These are phyloP conservation scores for Pyralis farinalis DNA, from an alignment of 2,888 invertebrate genomes.

Conservation along the genomic window DNA sequence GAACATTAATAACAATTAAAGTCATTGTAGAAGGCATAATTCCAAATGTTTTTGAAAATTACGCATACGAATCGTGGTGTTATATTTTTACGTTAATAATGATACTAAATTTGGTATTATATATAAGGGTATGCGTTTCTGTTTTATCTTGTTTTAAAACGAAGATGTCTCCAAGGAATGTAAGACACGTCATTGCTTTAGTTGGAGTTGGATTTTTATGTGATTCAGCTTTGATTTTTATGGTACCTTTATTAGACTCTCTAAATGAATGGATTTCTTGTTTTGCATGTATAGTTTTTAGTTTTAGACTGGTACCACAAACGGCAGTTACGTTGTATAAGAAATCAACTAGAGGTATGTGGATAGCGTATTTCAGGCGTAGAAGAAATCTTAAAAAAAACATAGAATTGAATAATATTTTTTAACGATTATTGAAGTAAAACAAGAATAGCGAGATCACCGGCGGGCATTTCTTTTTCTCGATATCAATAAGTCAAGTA, in stretches of 20 bases:
- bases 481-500: too few species aligned
- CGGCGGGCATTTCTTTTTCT: too few species aligned
- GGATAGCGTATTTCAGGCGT: background rate
- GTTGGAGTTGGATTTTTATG: conserved; percentile 19
- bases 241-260: background rate
- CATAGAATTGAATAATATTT: too few species aligned
- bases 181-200: conserved; percentile 13
- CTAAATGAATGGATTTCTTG: background rate
- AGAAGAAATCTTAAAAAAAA: background rate
- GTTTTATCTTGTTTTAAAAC: conserved; percentile 19
- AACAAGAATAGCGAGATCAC: too few species aligned
- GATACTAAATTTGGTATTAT: conserved; percentile 2
- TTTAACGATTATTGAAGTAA: too few species aligned
- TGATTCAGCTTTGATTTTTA: conserved; percentile 8
- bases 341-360: background rate
- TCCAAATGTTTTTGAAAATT: background rate
- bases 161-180: conserved; percentile 13
- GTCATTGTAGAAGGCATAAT: conserved; percentile 2
- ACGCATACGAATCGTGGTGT: too few species aligned
- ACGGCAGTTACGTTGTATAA: background rate
- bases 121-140: conserved; percentile 11
- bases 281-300: background rate
- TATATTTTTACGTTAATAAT: background rate
- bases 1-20: background rate
- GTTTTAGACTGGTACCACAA: background rate